Base-by-base conservation (phyloP, 2,113 vertebrate genomes). In the Parus major region DNA sequence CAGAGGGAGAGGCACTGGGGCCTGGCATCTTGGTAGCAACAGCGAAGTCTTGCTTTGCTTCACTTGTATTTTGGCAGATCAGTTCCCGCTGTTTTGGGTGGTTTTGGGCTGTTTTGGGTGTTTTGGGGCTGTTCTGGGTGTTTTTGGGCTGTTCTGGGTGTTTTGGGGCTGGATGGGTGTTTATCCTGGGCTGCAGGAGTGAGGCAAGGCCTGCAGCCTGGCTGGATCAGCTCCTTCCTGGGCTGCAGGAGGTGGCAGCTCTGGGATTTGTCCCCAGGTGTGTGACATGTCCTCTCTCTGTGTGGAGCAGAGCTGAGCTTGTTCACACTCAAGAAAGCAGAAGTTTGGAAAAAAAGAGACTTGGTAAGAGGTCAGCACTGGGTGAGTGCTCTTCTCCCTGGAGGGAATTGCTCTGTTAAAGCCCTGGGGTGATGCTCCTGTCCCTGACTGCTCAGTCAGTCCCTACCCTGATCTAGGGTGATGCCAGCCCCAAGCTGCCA, bases 41-140 rank as follows among this genome's bases (percentile, higher is more conserved):
- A 53, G 52, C 8, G 1, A 39, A 60, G 46, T 3, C 27, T 14
- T 50, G 49, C 47, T 23, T 22, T 50, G 71, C 53, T 12, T 28
- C 39, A 22, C 57, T 41, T 1, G 0, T 3, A 0, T 24, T 29
- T 47, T 23, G 36, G 64, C 55, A 65, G 80, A 19, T 39, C 1
- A 5, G 41, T 13, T 31, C 57, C 73, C 16, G 1, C 14, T 15
- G 71, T 41, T 49, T 16, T 5, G 29, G 60, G 81, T 39, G 39
- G 4, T 39, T 39, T 39, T 39, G 39, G 39, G 39, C 39, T 8
- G 36, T 36, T 36, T 36, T 39, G 68, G 21, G 27, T 11, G 53
- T 10, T 53, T 50, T 10, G 1, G 6, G 55, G 31, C 8, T 75
- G 71, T 9, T 9, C 4, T 39, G 60, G 20, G 35, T 63, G 18